phyloP scores from a whole-genome alignment of 2,797 vertebrate species.

The Propithecus deckenii region DNA sequence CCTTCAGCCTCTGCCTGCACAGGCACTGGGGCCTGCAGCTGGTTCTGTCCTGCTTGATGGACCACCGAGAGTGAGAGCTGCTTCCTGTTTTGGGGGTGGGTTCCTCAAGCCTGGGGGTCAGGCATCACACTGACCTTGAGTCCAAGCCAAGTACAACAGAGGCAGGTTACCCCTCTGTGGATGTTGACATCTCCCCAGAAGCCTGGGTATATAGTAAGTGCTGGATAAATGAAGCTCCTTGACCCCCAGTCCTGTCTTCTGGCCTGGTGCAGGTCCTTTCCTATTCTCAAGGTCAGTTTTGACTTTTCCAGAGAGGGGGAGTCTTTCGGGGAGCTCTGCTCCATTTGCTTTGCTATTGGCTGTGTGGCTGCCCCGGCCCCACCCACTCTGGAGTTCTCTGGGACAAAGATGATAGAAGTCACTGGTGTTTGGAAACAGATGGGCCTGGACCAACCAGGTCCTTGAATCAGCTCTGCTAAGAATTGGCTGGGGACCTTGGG shows the following conservation, averaged over 20 bases:
- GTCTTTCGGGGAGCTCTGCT: neutral
- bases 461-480: neutral
- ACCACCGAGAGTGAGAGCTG: neutral
- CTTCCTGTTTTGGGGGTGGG: neutral
- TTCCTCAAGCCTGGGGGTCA: neutral
- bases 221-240: neutral
- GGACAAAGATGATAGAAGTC: neutral
- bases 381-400: neutral
- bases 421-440: neutral
- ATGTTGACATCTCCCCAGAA: neutral
- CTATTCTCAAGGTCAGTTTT: slow-evolving; percentile 39
- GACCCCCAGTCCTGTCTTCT: neutral
- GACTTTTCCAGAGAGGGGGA: neutral
- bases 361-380: neutral
- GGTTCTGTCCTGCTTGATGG: neutral
- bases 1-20: neutral
- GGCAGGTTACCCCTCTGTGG: neutral
- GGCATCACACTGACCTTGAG: neutral
- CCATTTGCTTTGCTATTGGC: neutral
- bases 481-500: neutral
- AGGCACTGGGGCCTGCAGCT: neutral
- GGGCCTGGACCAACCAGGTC: neutral
- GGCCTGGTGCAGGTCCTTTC: neutral
- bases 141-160: neutral
- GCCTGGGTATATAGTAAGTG: neutral